phyloP scores from a whole-genome alignment of 1,140 invertebrate species.

The Pantala flavescens region DNA sequence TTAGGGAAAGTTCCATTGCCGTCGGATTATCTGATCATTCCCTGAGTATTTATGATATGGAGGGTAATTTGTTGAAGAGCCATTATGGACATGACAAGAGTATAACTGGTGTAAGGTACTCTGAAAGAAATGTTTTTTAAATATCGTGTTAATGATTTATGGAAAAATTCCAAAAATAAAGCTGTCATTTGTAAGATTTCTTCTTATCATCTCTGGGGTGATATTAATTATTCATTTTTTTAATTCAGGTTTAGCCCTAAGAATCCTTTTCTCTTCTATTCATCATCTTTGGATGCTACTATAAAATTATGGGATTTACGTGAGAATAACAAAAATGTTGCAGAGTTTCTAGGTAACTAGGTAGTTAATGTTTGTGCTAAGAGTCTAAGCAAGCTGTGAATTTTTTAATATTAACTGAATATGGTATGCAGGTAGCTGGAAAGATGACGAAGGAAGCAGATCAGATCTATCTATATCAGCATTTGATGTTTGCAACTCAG shows the following conservation, averaged over 20 bases:
- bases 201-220: too few relatives aligned
- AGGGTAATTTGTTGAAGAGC: too few relatives aligned
- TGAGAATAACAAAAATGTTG: slow-evolving; percentile 39
- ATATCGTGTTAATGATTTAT: too few relatives aligned
- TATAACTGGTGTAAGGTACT: too few relatives aligned
- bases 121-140: too few relatives aligned
- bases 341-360: slow-evolving; percentile 44
- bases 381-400: slow-evolving; percentile 14
- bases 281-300: slow-evolving; percentile 44
- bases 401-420: slow-evolving; percentile 23
- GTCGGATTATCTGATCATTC: too few relatives aligned
- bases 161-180: too few relatives aligned
- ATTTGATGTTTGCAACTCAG: slow-evolving; percentile 66
- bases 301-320: slow-evolving; percentile 56
- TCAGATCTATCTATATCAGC: slow-evolving; percentile 40
- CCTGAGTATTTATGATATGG: too few relatives aligned
- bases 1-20: too few relatives aligned
- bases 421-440: slow-evolving; percentile 34
- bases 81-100: too few relatives aligned
- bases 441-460: slow-evolving; percentile 36
- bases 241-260: slow-evolving; percentile 44
- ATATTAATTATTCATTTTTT: too few relatives aligned
- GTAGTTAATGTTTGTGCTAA: slow-evolving; percentile 13
- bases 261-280: slow-evolving; percentile 49
- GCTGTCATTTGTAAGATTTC: too few relatives aligned